phyloP scores from a whole-genome alignment of 2,888 invertebrate genomes.

The Tetragonisca angustula region DNA sequence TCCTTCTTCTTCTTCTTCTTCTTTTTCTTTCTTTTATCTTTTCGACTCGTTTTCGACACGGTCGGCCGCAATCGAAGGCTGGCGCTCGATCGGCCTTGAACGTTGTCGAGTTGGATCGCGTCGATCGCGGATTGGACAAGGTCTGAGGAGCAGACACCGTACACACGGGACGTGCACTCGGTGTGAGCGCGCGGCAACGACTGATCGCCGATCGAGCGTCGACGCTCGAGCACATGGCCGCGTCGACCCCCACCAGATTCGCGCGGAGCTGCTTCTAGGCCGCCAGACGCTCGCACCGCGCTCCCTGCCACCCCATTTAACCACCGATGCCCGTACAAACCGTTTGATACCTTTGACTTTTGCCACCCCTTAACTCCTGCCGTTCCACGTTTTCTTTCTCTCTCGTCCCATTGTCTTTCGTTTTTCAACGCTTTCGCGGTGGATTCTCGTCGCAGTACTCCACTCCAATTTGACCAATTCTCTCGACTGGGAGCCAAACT shows the following conservation, averaged over 20 bases:
- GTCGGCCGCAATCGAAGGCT: no score
- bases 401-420: background rate
- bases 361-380: background rate
- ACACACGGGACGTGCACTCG: slow-evolving; percentile 70
- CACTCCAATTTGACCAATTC: no score
- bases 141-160: background rate
- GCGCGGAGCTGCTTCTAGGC: slow-evolving; percentile 54
- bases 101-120: background rate
- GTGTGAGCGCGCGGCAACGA: slow-evolving; percentile 81
- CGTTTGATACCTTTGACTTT: slow-evolving; percentile 25
- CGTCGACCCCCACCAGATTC: slow-evolving; percentile 53
- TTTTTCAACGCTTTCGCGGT: background rate
- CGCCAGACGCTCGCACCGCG: slow-evolving; percentile 47
- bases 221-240: slow-evolving; percentile 82
- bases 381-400: background rate
- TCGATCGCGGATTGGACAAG: background rate
- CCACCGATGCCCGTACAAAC: slow-evolving; percentile 12
- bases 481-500: no score
- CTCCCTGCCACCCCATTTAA: slow-evolving; percentile 22
- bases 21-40: background rate
- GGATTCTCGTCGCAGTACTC: no score
- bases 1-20: background rate
- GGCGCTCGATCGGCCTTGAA: no score
- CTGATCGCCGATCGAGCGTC: slow-evolving; percentile 78
- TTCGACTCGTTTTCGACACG: no score